Percentiles rank a stretch among this genome's conserved stretches.
Evolutionary conservation across 2,113 vertebrate genomes (phyloP).

Genomic region (Lasiurus cinereus): DNA sequence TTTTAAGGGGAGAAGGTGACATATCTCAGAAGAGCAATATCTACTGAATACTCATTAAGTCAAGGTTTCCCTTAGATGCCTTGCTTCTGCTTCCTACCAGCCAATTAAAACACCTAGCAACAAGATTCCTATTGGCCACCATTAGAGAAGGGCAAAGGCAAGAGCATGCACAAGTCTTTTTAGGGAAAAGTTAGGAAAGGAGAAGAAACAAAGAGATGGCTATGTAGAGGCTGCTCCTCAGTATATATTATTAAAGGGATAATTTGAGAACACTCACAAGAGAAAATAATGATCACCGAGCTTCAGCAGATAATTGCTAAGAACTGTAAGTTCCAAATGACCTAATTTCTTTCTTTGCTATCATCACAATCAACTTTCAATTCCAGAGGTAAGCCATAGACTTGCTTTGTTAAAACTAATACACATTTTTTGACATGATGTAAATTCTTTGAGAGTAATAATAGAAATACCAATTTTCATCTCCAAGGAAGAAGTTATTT

Average conservation of each 20-base stretch:
- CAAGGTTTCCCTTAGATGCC: not conserved
- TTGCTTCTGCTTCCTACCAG: not conserved
- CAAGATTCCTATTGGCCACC: not conserved
- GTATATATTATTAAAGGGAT: not conserved
- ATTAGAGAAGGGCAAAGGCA: fast-evolving
- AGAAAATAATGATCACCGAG: slow-evolving; percentile 12
- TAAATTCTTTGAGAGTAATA: slow-evolving; percentile 59
- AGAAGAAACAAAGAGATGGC: not conserved
- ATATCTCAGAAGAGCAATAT: not conserved
- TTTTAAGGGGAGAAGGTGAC: not conserved
- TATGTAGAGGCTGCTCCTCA: not conserved
- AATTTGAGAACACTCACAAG: not conserved
- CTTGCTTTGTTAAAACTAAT: slow-evolving; percentile 56
- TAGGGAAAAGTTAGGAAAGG: not conserved
- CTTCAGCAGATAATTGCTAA: slow-evolving; percentile 20
- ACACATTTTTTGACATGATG: not conserved
- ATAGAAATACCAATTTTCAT: slow-evolving; percentile 40
- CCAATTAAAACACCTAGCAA: not conserved
- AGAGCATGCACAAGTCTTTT: not conserved
- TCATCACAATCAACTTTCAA: slow-evolving; percentile 46
- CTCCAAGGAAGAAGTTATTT: not conserved
- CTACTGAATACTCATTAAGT: not conserved
- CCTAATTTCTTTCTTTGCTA: slow-evolving; percentile 61
- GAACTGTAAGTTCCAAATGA: slow-evolving; percentile 48
- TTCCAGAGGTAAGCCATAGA: slow-evolving; percentile 51